phyloP scores from a whole-genome alignment of 2,888 invertebrate species.

The Nymphalis c-album region DNA sequence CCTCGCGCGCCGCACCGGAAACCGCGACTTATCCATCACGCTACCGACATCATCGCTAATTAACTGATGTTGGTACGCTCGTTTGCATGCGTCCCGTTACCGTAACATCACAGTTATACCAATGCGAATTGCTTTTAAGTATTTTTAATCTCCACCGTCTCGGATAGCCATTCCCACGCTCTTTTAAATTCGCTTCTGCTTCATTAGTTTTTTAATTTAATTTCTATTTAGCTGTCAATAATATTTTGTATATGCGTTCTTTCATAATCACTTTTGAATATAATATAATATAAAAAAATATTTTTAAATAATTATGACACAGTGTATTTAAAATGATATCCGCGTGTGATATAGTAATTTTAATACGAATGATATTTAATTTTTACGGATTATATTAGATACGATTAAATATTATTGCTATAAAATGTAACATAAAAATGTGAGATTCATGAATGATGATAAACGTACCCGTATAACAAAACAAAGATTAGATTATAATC shows the following conservation, averaged over 20 bases:
- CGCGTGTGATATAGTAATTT: no score
- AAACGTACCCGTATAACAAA: background rate
- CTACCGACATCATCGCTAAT: slow-evolving; percentile 20
- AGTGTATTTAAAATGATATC: no score
- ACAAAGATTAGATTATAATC: slow-evolving; percentile 10
- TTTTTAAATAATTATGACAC: no score
- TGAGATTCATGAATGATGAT: no score
- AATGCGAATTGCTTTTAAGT: slow-evolving; percentile 9
- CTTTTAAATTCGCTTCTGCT: slow-evolving; percentile 11
- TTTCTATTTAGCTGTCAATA: slow-evolving; percentile 8
- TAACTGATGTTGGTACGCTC: slow-evolving; percentile 16
- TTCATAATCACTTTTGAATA: background rate
- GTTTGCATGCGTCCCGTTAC: slow-evolving; percentile 16
- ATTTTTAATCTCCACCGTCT: slow-evolving; percentile 3
- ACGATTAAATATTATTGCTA: no score
- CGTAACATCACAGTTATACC: slow-evolving; percentile 22
- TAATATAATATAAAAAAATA: no score
- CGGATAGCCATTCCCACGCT: slow-evolving; percentile 19
- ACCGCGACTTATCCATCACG: slow-evolving; percentile 28
- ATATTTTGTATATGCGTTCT: slow-evolving; percentile 7
- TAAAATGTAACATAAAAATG: no score
- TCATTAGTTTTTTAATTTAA: slow-evolving; percentile 12
- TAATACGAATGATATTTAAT: no score
- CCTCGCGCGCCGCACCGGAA: slow-evolving; percentile 26
- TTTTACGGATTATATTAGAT: background rate